Conservation (phyloP, 64 coral and sea anemone species). For the Montipora sp. region DNA sequence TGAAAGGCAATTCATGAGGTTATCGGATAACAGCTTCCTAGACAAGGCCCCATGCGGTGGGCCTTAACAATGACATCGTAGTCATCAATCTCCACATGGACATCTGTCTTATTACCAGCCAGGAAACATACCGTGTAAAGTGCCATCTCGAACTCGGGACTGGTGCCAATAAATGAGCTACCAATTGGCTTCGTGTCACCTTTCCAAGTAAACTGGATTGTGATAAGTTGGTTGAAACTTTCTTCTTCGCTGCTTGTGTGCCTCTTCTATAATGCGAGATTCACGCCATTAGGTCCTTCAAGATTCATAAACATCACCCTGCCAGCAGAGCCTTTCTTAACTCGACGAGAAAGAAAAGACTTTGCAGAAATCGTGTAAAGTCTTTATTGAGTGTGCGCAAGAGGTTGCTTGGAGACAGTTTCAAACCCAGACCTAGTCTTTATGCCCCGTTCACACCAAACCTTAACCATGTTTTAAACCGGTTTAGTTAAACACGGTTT, state of each 20-base stretch:
- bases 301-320: no score
- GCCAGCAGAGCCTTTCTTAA: no score
- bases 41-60: slow-evolving; percentile 24
- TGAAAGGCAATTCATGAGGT: background rate
- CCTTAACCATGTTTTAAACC: no score
- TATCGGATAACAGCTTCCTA: slow-evolving; percentile 64
- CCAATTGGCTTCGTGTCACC: slow-evolving; percentile 88
- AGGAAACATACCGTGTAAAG: slow-evolving; percentile 97
- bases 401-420: no score
- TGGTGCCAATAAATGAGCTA: slow-evolving; percentile 95
- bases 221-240: slow-evolving; percentile 74
- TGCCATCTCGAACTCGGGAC: slow-evolving; percentile 96
- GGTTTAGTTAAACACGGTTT: no score
- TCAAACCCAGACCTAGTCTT: no score
- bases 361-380: no score
- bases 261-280: slow-evolving; percentile 5
- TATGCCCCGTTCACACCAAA: no score
- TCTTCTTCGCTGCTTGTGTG: slow-evolving; percentile 55
- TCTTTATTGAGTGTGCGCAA: no score
- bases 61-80: slow-evolving; percentile 82
- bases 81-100: slow-evolving; percentile 83
- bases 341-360: no score
- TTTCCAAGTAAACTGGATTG: slow-evolving; percentile 96
- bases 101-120: slow-evolving; percentile 73
- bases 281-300: no score